A percentile compares a stretch with the other conserved stretches of the same genome.
Conservation (phyloP, 2,888 invertebrate genomes). For the Bruchidius siliquastri region DNA sequence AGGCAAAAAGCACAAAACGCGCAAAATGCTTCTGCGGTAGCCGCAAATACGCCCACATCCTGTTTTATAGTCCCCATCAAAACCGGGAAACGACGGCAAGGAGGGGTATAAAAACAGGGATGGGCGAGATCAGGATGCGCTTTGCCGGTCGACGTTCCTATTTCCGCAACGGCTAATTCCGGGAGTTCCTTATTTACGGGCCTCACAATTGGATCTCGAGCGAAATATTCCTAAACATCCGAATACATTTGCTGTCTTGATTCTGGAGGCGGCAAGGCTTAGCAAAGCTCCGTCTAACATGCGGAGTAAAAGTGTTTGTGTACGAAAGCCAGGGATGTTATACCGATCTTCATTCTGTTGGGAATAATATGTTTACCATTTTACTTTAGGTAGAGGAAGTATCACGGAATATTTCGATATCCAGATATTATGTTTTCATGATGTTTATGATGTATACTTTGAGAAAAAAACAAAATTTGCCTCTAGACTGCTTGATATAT, state of each 20-base stretch:
- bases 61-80: neutral
- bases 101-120: neutral
- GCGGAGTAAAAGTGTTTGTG: too few species aligned
- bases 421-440: too few species aligned
- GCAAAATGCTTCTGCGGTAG: neutral
- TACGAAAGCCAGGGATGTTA: too few species aligned
- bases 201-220: neutral
- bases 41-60: neutral
- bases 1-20: neutral
- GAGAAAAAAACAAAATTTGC: too few species aligned
- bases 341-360: too few species aligned
- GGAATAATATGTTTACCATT: too few species aligned
- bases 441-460: too few species aligned
- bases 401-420: too few species aligned
- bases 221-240: neutral
- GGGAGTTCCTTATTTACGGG: neutral
- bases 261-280: neutral
- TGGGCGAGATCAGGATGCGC: neutral
- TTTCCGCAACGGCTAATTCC: neutral
- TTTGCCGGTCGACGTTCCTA: neutral
- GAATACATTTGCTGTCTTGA: neutral
- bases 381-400: too few species aligned
- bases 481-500: too few species aligned
- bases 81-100: neutral
- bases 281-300: neutral